A percentile compares a stretch with the other conserved stretches of the same genome.
phyloP scores from a whole-genome alignment of 92 coral and sea anemone species.

The Nematostella vectensis region DNA sequence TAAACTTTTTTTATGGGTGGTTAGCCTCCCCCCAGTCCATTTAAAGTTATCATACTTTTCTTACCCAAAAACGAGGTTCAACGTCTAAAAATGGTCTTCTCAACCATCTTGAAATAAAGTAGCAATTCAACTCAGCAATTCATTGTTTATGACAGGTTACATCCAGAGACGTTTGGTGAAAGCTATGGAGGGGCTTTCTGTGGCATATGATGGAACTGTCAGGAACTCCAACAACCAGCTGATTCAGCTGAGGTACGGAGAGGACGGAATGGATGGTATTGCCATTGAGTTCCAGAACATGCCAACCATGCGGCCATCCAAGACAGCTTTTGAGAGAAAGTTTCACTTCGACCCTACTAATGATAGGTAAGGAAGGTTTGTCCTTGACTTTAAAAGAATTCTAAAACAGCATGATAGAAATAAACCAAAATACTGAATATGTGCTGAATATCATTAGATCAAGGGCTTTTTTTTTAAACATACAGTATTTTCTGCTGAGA shows the following conservation, averaged over 20 bases:
- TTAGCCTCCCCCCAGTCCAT: too few species aligned
- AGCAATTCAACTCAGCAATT: too few species aligned
- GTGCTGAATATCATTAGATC: too few species aligned
- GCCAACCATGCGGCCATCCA: constrained; percentile 91
- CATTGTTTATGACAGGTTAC: too few species aligned
- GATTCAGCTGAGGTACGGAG: constrained; percentile 96
- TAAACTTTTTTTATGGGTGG: too few species aligned
- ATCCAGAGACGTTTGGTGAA: constrained; percentile 99
- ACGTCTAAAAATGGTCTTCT: too few species aligned
- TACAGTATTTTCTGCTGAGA: too few species aligned
- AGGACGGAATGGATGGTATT: constrained; percentile 98
- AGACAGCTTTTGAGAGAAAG: constrained; percentile 74
- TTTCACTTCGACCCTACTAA: constrained; percentile 83
- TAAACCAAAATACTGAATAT: neutral
- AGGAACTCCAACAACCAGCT: constrained; percentile 95
- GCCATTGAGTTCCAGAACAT: constrained; percentile 93
- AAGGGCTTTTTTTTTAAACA: neutral
- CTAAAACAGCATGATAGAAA: neutral
- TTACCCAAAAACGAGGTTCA: too few species aligned
- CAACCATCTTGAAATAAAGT: too few species aligned
- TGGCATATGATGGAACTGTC: constrained; percentile 94
- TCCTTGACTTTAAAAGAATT: neutral
- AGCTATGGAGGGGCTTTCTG: constrained; percentile 98
- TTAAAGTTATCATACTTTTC: too few species aligned
- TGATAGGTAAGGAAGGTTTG: constrained; percentile 89